A percentile compares a stretch with the other conserved stretches of the same genome.
Conservation (phyloP, 2,113 vertebrate species). For the Chiloscyllium plagiosum region DNA sequence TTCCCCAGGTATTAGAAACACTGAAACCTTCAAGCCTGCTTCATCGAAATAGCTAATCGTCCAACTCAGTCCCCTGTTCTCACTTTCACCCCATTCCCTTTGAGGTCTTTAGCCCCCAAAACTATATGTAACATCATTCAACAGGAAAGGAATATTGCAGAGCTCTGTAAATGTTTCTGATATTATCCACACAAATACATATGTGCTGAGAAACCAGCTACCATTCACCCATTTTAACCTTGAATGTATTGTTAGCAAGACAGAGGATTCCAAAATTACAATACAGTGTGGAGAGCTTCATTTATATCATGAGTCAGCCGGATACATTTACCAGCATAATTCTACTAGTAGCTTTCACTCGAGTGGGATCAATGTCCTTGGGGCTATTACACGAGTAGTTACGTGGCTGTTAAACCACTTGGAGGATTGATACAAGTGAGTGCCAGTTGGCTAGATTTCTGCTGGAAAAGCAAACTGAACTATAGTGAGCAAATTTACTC, state of each 20-base stretch:
- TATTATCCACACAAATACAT: not conserved
- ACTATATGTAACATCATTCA: not conserved
- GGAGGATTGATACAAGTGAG: not conserved
- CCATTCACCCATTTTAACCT: not conserved
- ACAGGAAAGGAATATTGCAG: not conserved
- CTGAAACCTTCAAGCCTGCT: not conserved
- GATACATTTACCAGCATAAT: not conserved
- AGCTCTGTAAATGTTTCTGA: not conserved
- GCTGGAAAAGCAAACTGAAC: not conserved
- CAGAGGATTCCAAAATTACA: not conserved
- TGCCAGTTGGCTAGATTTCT: not conserved
- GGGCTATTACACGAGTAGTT: not conserved
- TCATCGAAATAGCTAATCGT: too few species aligned
- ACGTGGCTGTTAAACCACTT: not conserved
- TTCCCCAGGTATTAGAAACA: not conserved
- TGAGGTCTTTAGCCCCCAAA: too few species aligned
- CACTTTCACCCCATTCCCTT: too few species aligned
- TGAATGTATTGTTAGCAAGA: not conserved
- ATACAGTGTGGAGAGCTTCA: not conserved
- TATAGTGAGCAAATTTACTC: not conserved
- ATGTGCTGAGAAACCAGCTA: not conserved
- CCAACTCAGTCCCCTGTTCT: too few species aligned
- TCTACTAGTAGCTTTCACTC: not conserved
- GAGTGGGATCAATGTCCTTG: not conserved
- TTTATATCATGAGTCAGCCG: not conserved